Evolutionary conservation across 2,113 vertebrate genomes (phyloP).

Genomic region (Etheostoma cragini): DNA sequence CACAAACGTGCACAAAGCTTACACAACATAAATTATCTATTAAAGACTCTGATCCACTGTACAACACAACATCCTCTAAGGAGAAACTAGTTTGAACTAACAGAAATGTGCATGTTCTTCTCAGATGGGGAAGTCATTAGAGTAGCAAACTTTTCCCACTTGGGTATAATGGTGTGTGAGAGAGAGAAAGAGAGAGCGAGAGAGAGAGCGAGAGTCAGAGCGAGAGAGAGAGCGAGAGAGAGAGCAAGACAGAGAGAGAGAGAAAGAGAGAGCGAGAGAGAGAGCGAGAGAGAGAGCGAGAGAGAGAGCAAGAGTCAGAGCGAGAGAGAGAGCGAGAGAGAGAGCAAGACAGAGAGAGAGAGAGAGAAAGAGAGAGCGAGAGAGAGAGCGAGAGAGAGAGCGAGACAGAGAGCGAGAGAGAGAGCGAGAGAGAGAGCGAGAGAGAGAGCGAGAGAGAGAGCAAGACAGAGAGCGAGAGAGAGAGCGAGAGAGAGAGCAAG

Average conservation of each 20-base stretch:
- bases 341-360: background rate
- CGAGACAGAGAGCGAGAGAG: background rate
- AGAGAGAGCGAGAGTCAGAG: background rate
- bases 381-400: background rate
- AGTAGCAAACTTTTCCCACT: conserved; percentile 31
- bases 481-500: background rate
- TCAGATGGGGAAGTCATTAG: conserved; percentile 34
- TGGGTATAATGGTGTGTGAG: background rate
- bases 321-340: background rate
- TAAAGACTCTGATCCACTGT: background rate
- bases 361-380: too few species aligned
- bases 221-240: background rate
- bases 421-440: background rate
- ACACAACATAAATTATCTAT: background rate
- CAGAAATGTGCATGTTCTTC: conserved; percentile 26
- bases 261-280: background rate
- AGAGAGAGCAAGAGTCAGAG: conserved; percentile 1
- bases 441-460: background rate
- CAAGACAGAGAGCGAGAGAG: too few species aligned
- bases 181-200: background rate
- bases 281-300: background rate
- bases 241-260: background rate
- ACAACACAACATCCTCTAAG: conserved; percentile 10
- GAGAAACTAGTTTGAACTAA: conserved; percentile 16
- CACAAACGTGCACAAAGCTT: background rate